phyloP scores from a whole-genome alignment of 2,797 vertebrate species.

The Lepus townsendii region DNA sequence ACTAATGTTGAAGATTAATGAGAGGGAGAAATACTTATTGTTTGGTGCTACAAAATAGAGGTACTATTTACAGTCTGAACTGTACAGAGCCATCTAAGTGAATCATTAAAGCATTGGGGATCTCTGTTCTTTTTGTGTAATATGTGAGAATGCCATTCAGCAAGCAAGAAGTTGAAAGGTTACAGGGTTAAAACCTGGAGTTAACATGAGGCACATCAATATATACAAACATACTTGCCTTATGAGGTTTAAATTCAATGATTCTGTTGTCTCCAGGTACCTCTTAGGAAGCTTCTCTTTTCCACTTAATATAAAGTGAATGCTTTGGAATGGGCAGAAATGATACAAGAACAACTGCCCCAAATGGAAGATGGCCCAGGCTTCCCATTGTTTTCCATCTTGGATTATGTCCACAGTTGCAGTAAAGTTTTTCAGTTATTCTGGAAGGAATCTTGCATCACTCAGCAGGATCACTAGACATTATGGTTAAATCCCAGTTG shows the following conservation, averaged over 20 bases:
- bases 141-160: conserved; percentile 3
- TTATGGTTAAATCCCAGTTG: background rate
- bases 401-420: background rate
- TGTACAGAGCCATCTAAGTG: background rate
- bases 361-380: background rate
- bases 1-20: conserved; percentile 21
- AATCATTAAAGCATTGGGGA: background rate
- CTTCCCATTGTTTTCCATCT: background rate
- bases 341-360: background rate
- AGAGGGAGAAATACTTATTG: conserved; percentile 63
- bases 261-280: conserved; percentile 21
- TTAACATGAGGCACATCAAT: conserved; percentile 20
- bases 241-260: conserved; percentile 49
- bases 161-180: conserved; percentile 63
- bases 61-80: background rate
- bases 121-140: background rate
- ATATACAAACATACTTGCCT: conserved; percentile 21
- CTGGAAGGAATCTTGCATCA: background rate
- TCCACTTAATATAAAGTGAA: conserved; percentile 62
- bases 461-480: background rate
- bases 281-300: conserved; percentile 33
- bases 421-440: background rate
- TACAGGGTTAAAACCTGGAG: conserved; percentile 48
- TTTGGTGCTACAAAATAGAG: background rate
- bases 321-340: background rate